Conservation (phyloP, 2,797 vertebrate genomes). For the Chelidonichthys spinosus region DNA sequence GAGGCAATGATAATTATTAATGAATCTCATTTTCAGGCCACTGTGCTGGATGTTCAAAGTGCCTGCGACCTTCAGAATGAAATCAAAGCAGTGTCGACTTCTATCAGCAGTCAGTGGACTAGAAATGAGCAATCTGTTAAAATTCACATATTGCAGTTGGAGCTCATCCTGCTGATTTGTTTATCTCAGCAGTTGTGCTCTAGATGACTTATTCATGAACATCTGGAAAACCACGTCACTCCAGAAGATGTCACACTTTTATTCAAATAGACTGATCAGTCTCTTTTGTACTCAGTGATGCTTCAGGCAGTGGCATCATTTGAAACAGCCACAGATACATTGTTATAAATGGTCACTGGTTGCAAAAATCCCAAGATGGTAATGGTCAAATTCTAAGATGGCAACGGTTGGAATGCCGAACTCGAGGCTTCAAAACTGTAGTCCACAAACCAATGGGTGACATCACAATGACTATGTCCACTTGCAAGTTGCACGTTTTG, state of each 20-base stretch:
- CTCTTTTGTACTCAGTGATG: slow-evolving; percentile 24
- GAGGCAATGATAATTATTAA: slow-evolving; percentile 78
- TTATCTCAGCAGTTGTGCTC: slow-evolving; percentile 56
- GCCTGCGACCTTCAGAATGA: slow-evolving; percentile 54
- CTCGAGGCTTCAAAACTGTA: too few relatives aligned
- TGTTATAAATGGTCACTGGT: neutral
- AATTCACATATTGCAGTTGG: slow-evolving; percentile 39
- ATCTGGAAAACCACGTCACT: slow-evolving; percentile 34
- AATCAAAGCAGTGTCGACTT: slow-evolving; percentile 30
- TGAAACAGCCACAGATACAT: slow-evolving; percentile 15
- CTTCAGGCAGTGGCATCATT: slow-evolving; percentile 32
- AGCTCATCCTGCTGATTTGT: slow-evolving; percentile 59
- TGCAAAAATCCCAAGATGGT: too few relatives aligned
- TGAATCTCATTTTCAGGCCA: slow-evolving; percentile 76
- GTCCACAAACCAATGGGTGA: too few relatives aligned
- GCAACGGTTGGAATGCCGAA: too few relatives aligned
- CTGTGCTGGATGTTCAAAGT: slow-evolving; percentile 71
- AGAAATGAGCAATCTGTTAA: slow-evolving; percentile 63
- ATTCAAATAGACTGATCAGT: slow-evolving; percentile 51
- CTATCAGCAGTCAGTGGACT: slow-evolving; percentile 51
- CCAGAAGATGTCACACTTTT: slow-evolving; percentile 39
- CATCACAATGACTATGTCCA: too few relatives aligned
- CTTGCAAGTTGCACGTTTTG: neutral
- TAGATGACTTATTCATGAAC: slow-evolving; percentile 69
- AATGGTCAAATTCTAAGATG: too few relatives aligned